Percentiles rank a stretch among this genome's conserved stretches.
These are phyloP conservation scores for Orestias chungarensis DNA, from an alignment of 2,797 vertebrate species.

Conservation along the genomic window DNA sequence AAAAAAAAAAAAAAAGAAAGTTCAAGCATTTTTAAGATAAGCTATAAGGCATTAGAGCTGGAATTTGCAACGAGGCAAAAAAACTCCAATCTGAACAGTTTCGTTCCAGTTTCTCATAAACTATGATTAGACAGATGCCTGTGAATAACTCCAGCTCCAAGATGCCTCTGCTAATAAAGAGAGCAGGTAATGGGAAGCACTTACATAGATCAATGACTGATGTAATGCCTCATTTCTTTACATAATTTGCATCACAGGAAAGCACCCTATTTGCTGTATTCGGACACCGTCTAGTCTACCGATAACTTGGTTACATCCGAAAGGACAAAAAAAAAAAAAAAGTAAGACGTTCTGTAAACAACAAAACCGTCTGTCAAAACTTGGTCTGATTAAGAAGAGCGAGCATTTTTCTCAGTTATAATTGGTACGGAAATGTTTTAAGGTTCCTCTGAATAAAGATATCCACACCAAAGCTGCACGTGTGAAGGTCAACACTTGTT, in stretches of 20 bases:
- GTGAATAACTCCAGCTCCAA: constrained; percentile 31
- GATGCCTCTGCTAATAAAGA: constrained; percentile 48
- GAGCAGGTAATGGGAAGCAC: constrained; percentile 78
- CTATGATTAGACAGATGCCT: constrained; percentile 31
- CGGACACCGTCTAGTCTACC: constrained; percentile 33
- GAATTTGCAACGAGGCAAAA: neutral
- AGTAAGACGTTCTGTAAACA: constrained; percentile 1
- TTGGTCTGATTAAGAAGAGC: neutral
- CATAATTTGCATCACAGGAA: constrained; percentile 55
- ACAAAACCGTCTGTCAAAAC: neutral
- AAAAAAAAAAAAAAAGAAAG: constrained; percentile 1
- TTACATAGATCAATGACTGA: constrained; percentile 78
- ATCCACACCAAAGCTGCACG: neutral
- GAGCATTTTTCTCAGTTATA: neutral
- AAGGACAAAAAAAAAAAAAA: neutral
- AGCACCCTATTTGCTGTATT: constrained; percentile 40
- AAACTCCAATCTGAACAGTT: constrained; percentile 32
- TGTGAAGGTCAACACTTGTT: neutral
- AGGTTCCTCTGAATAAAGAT: neutral
- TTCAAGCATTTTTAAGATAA: neutral
- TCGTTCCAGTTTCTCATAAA: constrained; percentile 24
- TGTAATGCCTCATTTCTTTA: constrained; percentile 63
- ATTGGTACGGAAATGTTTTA: neutral
- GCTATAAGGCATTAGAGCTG: neutral
- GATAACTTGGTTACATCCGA: constrained; percentile 17